Base-by-base conservation (phyloP, 2,888 invertebrate genomes). In the Zygaena filipendulae region DNA sequence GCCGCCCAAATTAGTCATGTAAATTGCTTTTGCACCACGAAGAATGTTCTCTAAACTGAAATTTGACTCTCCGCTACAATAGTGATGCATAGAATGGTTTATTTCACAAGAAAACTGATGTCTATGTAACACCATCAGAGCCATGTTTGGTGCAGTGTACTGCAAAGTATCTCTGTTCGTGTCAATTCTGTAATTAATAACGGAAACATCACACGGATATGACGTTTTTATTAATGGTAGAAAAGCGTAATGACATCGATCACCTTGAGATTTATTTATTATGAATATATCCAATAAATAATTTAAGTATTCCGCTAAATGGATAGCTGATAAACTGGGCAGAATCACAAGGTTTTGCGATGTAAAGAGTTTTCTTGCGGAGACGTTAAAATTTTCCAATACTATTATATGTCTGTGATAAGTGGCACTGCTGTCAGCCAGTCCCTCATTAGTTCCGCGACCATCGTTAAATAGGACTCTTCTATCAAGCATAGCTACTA, bases 401-500 rank as follows among this genome's bases (percentile, higher is more conserved):
- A 75, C 43, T 27, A 77, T 45, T 27, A 48, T 59, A 36, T 74
- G 64, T 25, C 60, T 50, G 30, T 74, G 71, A 25, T 42, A 53
- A 0, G 91, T 92, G 26, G 82, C 74, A 23, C 88, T 85, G 62
- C 92, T 97, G 59, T 98, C 97, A 0, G 92, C 87, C 2, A 98
- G 84, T 5, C 95, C 95, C 64, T 97, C 95, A 3, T 90, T 90
- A 82, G 95, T 88, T 3, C 97, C 98, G 38, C 97, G 82, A 8
- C 91, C 90, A 50, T 99, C 98, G 56, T 98, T 95, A 56, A 92
- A 95, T 6, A 92, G 81, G 2, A 97, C 89, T 30, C 96, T 80
- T 9, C 98, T 81, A 52, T 99, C 98, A 35, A 98, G 71, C 90
- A 99, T 93, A 0, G 97, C 87, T 49, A 97, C 92, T 24, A 99